Evolutionary conservation across 1,140 invertebrate genomes (phyloP).

Genomic region (Mizuhopecten yessoensis): DNA sequence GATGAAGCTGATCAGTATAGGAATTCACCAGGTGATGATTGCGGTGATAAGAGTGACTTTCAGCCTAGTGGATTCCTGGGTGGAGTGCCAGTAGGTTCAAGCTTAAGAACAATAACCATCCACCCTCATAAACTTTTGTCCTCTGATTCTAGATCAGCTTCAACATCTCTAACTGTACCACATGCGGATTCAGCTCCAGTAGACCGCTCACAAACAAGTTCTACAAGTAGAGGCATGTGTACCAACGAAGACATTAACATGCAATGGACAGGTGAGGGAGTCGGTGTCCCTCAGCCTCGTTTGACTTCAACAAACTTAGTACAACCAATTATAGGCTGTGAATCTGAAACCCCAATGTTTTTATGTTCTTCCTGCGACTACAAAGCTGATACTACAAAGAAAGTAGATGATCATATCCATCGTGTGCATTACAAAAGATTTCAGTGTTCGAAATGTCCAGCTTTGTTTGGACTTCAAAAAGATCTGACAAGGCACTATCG

Average conservation of each 20-base stretch:
- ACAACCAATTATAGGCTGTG: neutral
- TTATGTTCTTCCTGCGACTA: constrained; percentile 49
- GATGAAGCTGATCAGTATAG: neutral
- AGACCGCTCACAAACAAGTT: neutral
- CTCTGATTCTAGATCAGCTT: neutral
- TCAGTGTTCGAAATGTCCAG: constrained; percentile 54
- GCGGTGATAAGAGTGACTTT: neutral
- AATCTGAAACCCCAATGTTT: neutral
- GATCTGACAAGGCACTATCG: constrained; percentile 58
- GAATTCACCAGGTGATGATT: neutral
- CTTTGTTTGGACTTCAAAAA: constrained; percentile 59
- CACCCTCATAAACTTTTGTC: neutral
- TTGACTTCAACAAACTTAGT: neutral
- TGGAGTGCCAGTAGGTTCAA: neutral
- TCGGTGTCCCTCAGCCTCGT: neutral
- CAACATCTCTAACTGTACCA: neutral
- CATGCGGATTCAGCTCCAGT: neutral
- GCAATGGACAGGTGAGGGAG: neutral
- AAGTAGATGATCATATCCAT: constrained; percentile 54
- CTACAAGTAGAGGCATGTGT: neutral
- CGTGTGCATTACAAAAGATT: constrained; percentile 58
- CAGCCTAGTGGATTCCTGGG: neutral
- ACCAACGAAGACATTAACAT: no score
- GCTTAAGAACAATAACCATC: neutral
- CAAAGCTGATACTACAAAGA: constrained; percentile 47